Evolutionary conservation across 2,797 vertebrate species (phyloP), one percentile per base, ranked within the genome.

Genomic region (Hypotaenidia okinawae): DNA sequence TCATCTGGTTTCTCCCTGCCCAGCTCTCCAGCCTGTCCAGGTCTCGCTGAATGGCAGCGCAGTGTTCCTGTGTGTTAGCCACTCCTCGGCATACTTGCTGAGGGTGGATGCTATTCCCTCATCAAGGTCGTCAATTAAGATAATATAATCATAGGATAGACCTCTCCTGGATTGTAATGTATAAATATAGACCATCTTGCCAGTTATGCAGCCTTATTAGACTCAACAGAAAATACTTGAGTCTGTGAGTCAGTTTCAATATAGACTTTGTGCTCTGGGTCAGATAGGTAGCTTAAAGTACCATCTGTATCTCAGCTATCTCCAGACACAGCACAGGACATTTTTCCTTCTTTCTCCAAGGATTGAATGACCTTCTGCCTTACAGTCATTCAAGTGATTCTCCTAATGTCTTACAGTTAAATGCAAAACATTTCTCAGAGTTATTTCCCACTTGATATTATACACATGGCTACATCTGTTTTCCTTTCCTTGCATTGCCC

Each of bases 401-500:
- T 87, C 68, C 79, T 67, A 94, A 86, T 0, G 0, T 84, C 90
- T 91, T 70, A 70, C 87, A 93, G 83, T 72, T 70, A 94, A 96
- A 93, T 81, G 67, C 77, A 93, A 94, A 94, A 73, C 9, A 84
- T 82, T 94, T 94, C 58, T 87, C 43, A n/a, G 76, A 82, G 74
- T 89, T 82, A 93, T 94, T 82, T 96, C 83, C 89, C 77, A 93
- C 47, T 86, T 78, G 87, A 91, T 90, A 52, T 67, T 88, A 84
- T 54, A 70, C 87, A 94, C 70, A 90, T 67, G 59, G 67, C 41
- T 94, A 77, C 86, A 90, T 93, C 88, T 96, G 91, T 79, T 96
- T 82, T 90, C 90, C 28, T 76, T 84, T 67, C 52, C 45, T 90
- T 5, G 0, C 76, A 35, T 49, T 88, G 68, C 66, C 70, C 82